These are phyloP conservation scores for Cyclophora punctaria DNA, from an alignment of 2,888 invertebrate species.

Conservation along the genomic window DNA sequence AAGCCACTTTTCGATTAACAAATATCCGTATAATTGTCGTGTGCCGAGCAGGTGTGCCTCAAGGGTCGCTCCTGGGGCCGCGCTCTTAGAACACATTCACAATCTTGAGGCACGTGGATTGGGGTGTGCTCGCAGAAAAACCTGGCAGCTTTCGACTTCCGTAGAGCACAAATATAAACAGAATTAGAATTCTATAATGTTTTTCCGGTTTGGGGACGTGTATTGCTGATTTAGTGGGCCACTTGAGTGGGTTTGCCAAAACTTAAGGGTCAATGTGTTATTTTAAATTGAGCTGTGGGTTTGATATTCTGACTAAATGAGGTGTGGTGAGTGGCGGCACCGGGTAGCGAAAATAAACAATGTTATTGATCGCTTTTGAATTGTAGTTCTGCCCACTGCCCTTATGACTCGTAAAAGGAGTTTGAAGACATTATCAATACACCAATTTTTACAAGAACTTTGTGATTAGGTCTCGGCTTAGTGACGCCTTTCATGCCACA, in stretches of 20 bases:
- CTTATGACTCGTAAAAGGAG: no score
- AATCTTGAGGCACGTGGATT: constrained; percentile 66
- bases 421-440: no score
- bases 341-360: constrained; percentile 6
- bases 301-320: constrained; percentile 22
- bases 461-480: no score
- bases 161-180: constrained; percentile 66
- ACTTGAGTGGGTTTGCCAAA: constrained; percentile 56
- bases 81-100: constrained; percentile 65
- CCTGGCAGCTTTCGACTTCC: constrained; percentile 64
- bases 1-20: constrained; percentile 23
- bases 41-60: constrained; percentile 63
- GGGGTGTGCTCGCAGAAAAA: constrained; percentile 64
- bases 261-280: constrained; percentile 31
- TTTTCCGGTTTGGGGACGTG: constrained; percentile 60
- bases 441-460: no score
- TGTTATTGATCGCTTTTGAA: background rate
- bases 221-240: constrained; percentile 46
- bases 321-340: constrained; percentile 14
- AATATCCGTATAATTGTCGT: constrained; percentile 22
- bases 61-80: constrained; percentile 56
- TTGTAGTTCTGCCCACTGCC: no score
- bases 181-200: constrained; percentile 68
- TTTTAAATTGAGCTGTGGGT: constrained; percentile 22
- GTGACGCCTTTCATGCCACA: no score